Percentiles rank a stretch among this genome's conserved stretches.
phyloP scores from a whole-genome alignment of 2,888 invertebrate species.

The Mactromeris polynyma region DNA sequence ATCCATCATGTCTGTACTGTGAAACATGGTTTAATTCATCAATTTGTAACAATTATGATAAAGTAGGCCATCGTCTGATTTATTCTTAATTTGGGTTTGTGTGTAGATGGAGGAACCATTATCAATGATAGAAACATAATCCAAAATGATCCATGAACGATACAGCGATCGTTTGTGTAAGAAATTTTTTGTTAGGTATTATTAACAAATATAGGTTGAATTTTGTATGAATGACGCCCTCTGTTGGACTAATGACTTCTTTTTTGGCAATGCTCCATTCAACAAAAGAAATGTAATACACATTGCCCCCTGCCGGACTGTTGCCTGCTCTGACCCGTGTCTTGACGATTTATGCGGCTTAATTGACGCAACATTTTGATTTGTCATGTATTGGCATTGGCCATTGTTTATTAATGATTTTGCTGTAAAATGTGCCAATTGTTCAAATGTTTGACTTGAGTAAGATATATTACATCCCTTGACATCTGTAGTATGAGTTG shows the following conservation, averaged over 20 bases:
- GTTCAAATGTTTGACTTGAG: background rate
- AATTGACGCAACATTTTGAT: conserved; percentile 29
- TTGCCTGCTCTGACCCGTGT: conserved; percentile 17
- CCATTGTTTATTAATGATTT: conserved; percentile 26
- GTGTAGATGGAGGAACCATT: background rate
- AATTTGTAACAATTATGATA: background rate
- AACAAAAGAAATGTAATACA: conserved; percentile 32
- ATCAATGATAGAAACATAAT: conserved; percentile 5
- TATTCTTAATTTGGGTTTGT: background rate
- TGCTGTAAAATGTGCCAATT: conserved; percentile 25
- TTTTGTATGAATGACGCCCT: conserved; percentile 22
- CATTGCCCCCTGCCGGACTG: conserved; percentile 21
- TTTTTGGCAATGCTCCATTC: conserved; percentile 33
- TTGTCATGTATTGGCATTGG: conserved; percentile 49
- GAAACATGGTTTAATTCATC: conserved; percentile 4
- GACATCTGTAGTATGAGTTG: background rate
- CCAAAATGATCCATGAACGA: conserved; percentile 10
- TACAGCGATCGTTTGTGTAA: background rate
- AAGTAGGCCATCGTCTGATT: background rate
- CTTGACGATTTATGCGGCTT: conserved; percentile 1
- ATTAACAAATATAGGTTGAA: conserved; percentile 11
- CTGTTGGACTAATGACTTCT: conserved; percentile 13
- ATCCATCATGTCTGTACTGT: background rate
- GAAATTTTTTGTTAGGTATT: background rate
- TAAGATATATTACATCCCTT: background rate